Evolutionary conservation across 2,797 vertebrate genomes (phyloP).

Genomic region (Neopelma chrysocephalum): DNA sequence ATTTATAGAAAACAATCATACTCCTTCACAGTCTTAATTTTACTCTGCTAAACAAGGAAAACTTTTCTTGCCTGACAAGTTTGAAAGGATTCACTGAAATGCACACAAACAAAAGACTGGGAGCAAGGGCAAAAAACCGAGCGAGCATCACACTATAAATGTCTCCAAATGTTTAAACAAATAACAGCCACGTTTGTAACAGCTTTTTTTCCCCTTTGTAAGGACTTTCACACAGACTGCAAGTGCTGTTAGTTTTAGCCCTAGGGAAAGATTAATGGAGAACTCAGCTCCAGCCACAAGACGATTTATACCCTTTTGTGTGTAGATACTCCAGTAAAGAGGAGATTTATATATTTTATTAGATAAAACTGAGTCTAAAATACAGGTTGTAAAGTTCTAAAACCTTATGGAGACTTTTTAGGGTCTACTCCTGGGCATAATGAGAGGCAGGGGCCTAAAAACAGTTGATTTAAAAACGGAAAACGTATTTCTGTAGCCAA

Average conservation of each 20-base stretch:
- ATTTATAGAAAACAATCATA: conserved; percentile 5
- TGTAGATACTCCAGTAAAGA: background rate
- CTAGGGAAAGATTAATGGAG: conserved; percentile 18
- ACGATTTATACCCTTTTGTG: background rate
- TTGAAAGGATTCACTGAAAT: background rate
- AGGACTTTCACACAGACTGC: background rate
- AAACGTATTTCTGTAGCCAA: background rate
- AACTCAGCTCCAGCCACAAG: background rate
- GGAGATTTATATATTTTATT: background rate
- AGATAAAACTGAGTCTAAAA: background rate
- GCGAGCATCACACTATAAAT: background rate
- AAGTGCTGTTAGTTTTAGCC: conserved; percentile 5
- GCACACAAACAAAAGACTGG: background rate
- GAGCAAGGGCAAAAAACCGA: background rate
- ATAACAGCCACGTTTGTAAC: background rate
- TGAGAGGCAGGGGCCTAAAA: background rate
- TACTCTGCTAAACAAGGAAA: background rate
- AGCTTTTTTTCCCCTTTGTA: background rate
- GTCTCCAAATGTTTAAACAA: conserved; percentile 38
- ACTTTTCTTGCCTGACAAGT: background rate
- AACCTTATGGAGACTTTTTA: background rate
- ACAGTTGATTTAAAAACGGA: background rate
- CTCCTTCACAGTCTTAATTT: background rate
- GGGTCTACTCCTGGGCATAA: background rate
- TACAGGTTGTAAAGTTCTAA: background rate